Conservation (phyloP, 2,113 vertebrate species). For the Prionailurus viverrinus region DNA sequence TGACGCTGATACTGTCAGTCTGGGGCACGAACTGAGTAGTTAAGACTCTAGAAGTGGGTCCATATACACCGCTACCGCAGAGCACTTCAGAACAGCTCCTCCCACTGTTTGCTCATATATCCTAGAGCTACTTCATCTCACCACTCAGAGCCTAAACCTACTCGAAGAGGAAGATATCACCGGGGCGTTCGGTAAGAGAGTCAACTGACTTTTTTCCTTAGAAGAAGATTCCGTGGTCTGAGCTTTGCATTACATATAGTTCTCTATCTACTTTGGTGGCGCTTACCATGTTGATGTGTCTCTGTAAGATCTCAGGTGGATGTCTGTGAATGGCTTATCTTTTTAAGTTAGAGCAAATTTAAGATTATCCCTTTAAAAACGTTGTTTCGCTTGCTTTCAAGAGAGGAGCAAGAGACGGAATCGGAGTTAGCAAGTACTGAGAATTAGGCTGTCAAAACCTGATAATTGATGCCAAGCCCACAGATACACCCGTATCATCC, state of each 20-base stretch:
- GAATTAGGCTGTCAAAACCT: slow-evolving; percentile 14
- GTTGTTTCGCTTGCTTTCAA: slow-evolving; percentile 12
- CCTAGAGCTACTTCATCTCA: not conserved
- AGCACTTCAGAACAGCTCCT: not conserved
- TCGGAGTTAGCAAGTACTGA: not conserved
- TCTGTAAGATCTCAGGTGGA: not conserved
- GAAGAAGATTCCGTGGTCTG: not conserved
- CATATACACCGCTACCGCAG: not conserved
- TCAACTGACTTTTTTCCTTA: slow-evolving; percentile 24
- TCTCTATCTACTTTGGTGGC: slow-evolving; percentile 14
- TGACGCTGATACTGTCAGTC: not conserved
- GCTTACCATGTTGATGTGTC: slow-evolving; percentile 12
- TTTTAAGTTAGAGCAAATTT: slow-evolving; percentile 33
- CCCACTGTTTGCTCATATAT: not conserved
- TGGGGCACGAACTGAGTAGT: not conserved
- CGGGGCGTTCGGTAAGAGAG: not conserved
- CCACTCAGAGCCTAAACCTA: not conserved
- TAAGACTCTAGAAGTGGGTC: not conserved
- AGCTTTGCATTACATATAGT: slow-evolving; percentile 17
- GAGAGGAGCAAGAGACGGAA: slow-evolving; percentile 13
- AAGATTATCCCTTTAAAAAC: slow-evolving; percentile 47
- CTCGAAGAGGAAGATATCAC: not conserved
- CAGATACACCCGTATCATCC: not conserved
- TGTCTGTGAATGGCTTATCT: not conserved
- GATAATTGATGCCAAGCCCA: not conserved